Conservation (phyloP, 1,140 invertebrate species). For the Aricia agestis region DNA sequence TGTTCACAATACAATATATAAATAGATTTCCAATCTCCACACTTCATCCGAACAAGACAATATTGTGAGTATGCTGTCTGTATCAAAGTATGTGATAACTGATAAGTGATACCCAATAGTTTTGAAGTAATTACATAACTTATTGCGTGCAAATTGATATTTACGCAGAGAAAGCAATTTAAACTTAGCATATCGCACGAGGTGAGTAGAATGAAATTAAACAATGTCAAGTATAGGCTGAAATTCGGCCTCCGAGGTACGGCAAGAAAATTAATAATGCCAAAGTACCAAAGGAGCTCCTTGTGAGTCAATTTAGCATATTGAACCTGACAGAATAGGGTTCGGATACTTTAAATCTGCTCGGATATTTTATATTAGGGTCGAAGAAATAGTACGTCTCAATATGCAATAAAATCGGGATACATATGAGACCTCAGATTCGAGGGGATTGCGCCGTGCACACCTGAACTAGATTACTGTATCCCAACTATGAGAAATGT, state of each 20-base stretch:
- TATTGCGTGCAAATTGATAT: too few relatives aligned
- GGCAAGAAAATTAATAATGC: conserved; percentile 8
- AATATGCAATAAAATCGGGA: conserved; percentile 69
- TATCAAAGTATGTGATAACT: too few relatives aligned
- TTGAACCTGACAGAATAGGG: conserved; percentile 30
- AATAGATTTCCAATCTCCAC: too few relatives aligned
- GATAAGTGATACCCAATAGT: too few relatives aligned
- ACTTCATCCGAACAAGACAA: too few relatives aligned
- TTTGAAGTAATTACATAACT: too few relatives aligned
- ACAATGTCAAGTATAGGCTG: too few relatives aligned
- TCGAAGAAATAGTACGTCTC: conserved; percentile 59
- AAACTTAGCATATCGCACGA: too few relatives aligned
- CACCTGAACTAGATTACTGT: conserved; percentile 69
- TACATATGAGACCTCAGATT: conserved; percentile 66
- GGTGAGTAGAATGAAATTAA: too few relatives aligned
- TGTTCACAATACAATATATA: too few relatives aligned
- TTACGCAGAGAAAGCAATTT: too few relatives aligned
- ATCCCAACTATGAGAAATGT: conserved; percentile 62
- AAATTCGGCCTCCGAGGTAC: background rate
- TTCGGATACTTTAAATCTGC: conserved; percentile 44
- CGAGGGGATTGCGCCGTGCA: conserved; percentile 47
- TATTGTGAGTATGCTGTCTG: too few relatives aligned
- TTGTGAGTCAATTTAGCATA: conserved; percentile 16
- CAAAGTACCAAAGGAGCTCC: background rate
- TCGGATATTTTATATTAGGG: conserved; percentile 45